Evolutionary conservation across 2,888 invertebrate species (phyloP), one percentile per base, ranked within the genome.

Genomic region (Noctua janthe): DNA sequence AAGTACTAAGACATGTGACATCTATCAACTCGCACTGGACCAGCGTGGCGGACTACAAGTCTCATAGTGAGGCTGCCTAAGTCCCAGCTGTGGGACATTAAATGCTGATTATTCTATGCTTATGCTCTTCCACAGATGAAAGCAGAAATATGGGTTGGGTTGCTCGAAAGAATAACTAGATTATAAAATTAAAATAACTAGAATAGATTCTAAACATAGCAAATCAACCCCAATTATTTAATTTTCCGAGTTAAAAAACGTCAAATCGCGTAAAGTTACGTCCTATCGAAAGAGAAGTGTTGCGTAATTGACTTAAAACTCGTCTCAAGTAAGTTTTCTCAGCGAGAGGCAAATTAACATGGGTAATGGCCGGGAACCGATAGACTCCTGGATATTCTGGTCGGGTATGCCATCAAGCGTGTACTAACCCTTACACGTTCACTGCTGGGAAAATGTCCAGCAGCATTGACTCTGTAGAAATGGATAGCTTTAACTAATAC

Each of bases 221-320:
- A 35, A 81, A 64, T 47, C 10, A 7, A 29, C 20, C 10, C 4
- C 11, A 35, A 39, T 69, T 1, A 82, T 64, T 54, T 49, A 5
- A 23, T 82, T 73, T n/a, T 11, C 13, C 3, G 7, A 10, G 1
- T 35, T 29, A 71, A 80, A 67, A 69, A 74, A 23, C n/a, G 4
- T 54, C 2, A 7, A 15, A 62, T 10, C 79, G 71, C n/a, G 64
- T 11, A 49, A 51, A 77, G 85, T 86, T 90, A 89, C 91, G 75
- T 89, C 72, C 83, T 90, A 86, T 15, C 20, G 35, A 66, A 78
- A 71, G 82, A 81, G 89, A 85, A 88, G 86, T 87, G 88, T 88
- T 84, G 84, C 81, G 83, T 91, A 91, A 91, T 92, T 91, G 88
- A 89, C 89, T 91, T 91, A 91, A 89, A 90, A 90, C 87, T 89